Base-by-base conservation (phyloP, 2,888 invertebrate genomes). In the Pristionchus exspectatus region DNA sequence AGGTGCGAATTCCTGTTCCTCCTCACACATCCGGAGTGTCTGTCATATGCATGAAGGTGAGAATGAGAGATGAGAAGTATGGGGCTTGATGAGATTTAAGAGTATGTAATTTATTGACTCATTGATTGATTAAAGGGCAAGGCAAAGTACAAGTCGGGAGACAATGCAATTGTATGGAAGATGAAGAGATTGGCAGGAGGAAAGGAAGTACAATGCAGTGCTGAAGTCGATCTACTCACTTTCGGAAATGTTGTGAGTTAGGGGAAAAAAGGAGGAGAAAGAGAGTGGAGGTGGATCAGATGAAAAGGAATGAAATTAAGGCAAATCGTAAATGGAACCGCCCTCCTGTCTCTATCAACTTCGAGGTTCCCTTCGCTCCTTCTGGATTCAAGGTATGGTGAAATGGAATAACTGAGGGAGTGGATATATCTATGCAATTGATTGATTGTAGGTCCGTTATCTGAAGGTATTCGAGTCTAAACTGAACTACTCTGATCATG, bases 311-410 rank as follows among this genome's bases (percentile, higher is more conserved):
- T 44, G 30, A 14, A 14, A 10, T 86, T 27, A 96, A 96, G 91
- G 95, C 94, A 90, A 91, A 95, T 91, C 99, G 99, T 96, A 99
- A 99, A 95, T 99, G 99, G 99, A 99, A 99, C 27, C 96, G 99
- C 87, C 99, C 99, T 38, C 99, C 99, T 86, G 99, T 99, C 95
- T 99, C 99, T 0, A 99, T 99, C 99, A 98, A 98, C 96, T 99
- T 99, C 95, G 99, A 99, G 96, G 96, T 99, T 92, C 99, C 99
- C 4, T 99, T 99, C 96, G 99, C 99, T 18, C 99, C 99, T 7
- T 99, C 99, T 86, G 99, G 99, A 1, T 98, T 99, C 96, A 99
- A 99, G 96, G 91, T 90, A 14, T n/a, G n/a, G n/a, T n/a, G n/a
- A n/a, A n/a, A n/a, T n/a, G n/a, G n/a, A n/a, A n/a, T n/a, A n/a